Base-by-base conservation (phyloP, 2,113 vertebrate genomes). In the Pheucticus melanocephalus region DNA sequence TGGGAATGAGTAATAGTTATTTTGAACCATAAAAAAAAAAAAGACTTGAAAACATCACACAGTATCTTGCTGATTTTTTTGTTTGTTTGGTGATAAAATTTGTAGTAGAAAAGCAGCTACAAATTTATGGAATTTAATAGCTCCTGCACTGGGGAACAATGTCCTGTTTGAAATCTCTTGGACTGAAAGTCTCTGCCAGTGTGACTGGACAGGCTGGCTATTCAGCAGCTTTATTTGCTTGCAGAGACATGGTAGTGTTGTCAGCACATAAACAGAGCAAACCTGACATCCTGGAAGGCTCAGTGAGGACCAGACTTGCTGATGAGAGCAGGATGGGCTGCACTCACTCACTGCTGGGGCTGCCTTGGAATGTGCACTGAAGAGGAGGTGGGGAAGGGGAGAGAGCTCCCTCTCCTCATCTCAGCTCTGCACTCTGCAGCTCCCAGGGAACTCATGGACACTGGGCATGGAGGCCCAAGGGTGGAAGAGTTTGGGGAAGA, bases 141-240 rank as follows among this genome's bases (percentile, higher is more conserved):
- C 31, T 70, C 18, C 33, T 88, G 71, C 37, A 10, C 33, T 44
- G 59, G 54, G 30, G 39, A 91, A 10, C 14, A 63, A 20, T 24
- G 35, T 70, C 54, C 53, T 77, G 6, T 65, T 28, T 33, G 51
- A 68, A 93, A 78, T 69, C 48, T 77, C 69, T 81, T n/a, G 72
- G 16, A 50, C 72, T 45, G n/a, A 20, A 70, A 82, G 59, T 28
- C 59, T 70, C 66, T 56, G 64, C 33, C 78, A 81, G 51, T n/a
- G 57, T 72, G 90, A 24, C 82, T 79, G 64, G 90, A 51, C 70
- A 89, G 82, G 56, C 16, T 56, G 93, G 80, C 65, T 88, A 83
- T 79, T 95, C 82, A 91, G 90, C 85, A 95, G 92, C 90, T 92
- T 94, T 75, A 53, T 31, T 53, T 77, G 48, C 92, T 92, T 80